These are phyloP conservation scores for Neotragus moschatus DNA, from an alignment of 2,113 vertebrate species.

Conservation along the genomic window DNA sequence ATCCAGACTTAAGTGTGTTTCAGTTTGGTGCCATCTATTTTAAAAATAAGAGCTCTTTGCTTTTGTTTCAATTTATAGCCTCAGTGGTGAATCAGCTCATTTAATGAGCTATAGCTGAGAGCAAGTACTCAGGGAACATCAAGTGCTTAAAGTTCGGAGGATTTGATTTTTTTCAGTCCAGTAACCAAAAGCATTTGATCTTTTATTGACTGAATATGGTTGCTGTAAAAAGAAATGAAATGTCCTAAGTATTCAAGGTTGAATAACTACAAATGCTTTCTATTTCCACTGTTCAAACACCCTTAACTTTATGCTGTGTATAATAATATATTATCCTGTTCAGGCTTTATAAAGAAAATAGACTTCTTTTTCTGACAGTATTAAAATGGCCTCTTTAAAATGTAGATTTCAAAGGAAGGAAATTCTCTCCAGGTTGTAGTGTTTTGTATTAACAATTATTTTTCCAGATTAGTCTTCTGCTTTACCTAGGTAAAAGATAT, in stretches of 20 bases:
- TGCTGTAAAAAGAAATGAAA: constrained; percentile 80
- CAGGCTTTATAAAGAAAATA: constrained; percentile 37
- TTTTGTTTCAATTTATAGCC: constrained; percentile 74
- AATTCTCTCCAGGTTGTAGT: neutral
- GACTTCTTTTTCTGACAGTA: neutral
- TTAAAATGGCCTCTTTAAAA: constrained; percentile 20
- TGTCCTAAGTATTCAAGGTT: constrained; percentile 71
- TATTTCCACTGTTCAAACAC: constrained; percentile 64
- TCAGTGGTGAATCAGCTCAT: constrained; percentile 50
- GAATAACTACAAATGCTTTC: constrained; percentile 68
- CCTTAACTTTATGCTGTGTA: constrained; percentile 57
- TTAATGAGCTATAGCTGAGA: constrained; percentile 71
- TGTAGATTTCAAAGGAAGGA: constrained; percentile 37
- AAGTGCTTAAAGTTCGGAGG: constrained; percentile 67
- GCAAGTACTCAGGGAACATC: constrained; percentile 69
- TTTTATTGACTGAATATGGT: constrained; percentile 77
- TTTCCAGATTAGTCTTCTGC: constrained; percentile 50
- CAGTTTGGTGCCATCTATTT: neutral
- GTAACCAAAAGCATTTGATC: constrained; percentile 76
- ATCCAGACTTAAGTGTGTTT: neutral
- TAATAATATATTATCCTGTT: neutral
- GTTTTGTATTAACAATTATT: constrained; percentile 22
- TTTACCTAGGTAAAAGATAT: constrained; percentile 58
- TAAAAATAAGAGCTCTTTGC: neutral
- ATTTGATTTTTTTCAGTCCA: constrained; percentile 72